A percentile compares a stretch with the other conserved stretches of the same genome.
These are phyloP conservation scores for Sycobia sp. DNA, from an alignment of 1,140 invertebrate genomes.

Conservation along the genomic window DNA sequence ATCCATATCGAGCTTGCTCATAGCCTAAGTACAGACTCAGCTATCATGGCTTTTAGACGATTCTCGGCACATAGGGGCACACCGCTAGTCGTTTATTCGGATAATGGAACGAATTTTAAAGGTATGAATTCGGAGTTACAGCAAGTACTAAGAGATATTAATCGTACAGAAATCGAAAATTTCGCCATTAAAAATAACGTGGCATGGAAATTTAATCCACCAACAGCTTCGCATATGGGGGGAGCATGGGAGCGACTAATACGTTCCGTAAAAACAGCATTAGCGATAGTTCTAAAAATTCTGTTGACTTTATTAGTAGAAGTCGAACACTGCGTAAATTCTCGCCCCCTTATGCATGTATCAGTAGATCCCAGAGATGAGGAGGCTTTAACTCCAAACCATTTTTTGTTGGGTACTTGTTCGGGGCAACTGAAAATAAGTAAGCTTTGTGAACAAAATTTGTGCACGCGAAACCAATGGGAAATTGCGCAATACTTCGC, in stretches of 20 bases:
- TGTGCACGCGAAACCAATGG: neutral
- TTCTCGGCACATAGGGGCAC: constrained; percentile 39
- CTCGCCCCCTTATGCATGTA: too few relatives aligned
- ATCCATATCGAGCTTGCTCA: constrained; percentile 42
- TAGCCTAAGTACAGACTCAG: constrained; percentile 37
- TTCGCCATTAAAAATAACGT: neutral
- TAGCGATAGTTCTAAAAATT: neutral
- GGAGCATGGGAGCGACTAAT: too few relatives aligned
- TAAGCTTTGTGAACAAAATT: too few relatives aligned
- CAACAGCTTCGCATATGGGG: constrained; percentile 19
- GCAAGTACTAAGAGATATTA: constrained; percentile 34
- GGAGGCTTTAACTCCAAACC: too few relatives aligned
- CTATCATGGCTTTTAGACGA: constrained; percentile 39
- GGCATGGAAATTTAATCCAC: constrained; percentile 18
- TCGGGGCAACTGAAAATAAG: too few relatives aligned
- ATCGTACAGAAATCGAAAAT: constrained; percentile 18
- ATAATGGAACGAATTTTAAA: constrained; percentile 48
- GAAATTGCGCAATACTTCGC: constrained; percentile 1
- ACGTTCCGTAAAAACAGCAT: too few relatives aligned
- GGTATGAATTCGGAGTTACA: too few relatives aligned
- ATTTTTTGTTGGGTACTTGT: too few relatives aligned
- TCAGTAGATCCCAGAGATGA: too few relatives aligned
- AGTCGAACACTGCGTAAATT: too few relatives aligned
- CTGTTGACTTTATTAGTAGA: neutral
- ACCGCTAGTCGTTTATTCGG: constrained; percentile 34